Base-by-base conservation (phyloP, 1,140 invertebrate species). In the Dufourea novaeangliae region DNA sequence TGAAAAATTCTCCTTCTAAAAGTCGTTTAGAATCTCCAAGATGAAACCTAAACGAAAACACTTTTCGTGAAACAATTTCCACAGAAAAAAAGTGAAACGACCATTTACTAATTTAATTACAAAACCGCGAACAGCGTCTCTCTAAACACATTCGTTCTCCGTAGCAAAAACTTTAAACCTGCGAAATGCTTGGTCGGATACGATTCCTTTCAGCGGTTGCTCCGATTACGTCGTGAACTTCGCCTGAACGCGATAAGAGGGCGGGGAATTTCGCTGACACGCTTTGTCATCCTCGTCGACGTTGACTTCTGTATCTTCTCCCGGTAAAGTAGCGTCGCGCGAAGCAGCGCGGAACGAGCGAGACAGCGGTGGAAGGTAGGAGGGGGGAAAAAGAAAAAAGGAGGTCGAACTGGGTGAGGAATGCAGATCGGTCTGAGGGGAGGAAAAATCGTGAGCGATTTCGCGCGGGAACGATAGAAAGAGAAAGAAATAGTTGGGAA, bases 251-350 rank as follows among this genome's bases (percentile, higher is more conserved):
- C 37, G 62, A 46, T 46, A 64, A 27, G 22, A 22, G 62, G 22
- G 25, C 12, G 62, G n/a, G n/a, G 62, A 64, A 64, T 64, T 64
- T 64, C 62, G 25, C 39, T 44, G 62, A 44, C 39, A 29, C 62
- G 22, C 22, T 64, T 32, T 29, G 37, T 64, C 62, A 27, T 64
- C 39, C 37, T 20, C 41, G 34, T 27, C 61, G 54, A 29, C 54
- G 37, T 46, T 39, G 41, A 32, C 37, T 64, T 64, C 62, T 44
- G 62, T 46, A 64, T 41, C 62, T 46, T 27, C 41, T 37, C 6
- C 29, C 25, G 37, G 32, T 22, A 37, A 61, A 61, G 57, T 61
- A 61, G 34, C 29, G 22, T 61, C 32, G 57, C 64, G 29, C 44
- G 25, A 67, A 32, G 12, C 64, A 22, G 8, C 22, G 39, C 20